Conservation (phyloP, 2,888 invertebrate species). For the Malthinus seriepunctatus region DNA sequence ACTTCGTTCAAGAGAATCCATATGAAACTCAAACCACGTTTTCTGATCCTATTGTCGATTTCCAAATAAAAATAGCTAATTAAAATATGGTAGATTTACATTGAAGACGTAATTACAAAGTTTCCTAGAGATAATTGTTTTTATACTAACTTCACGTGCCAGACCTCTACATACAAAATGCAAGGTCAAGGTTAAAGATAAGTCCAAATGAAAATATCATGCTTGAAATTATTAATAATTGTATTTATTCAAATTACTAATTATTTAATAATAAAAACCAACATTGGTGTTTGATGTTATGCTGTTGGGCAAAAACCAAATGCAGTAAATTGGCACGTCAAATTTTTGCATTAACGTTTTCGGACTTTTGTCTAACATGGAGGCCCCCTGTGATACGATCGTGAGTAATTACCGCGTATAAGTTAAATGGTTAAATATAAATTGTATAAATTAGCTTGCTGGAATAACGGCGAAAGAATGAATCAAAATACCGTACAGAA, state of each 20-base stretch:
- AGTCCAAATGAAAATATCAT: neutral
- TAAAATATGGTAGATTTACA: too few relatives aligned
- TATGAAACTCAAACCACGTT: too few relatives aligned
- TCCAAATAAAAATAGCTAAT: too few relatives aligned
- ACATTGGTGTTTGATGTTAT: too few relatives aligned
- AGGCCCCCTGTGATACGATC: neutral
- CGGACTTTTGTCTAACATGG: neutral
- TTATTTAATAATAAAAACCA: too few relatives aligned
- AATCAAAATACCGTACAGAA: constrained; percentile 1
- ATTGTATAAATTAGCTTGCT: neutral
- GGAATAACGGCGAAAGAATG: neutral
- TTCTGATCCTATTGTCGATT: too few relatives aligned
- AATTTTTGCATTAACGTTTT: neutral
- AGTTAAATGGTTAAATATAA: too few relatives aligned
- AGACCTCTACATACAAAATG: constrained; percentile 27
- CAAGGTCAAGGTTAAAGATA: constrained; percentile 39
- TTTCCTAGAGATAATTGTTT: constrained; percentile 8
- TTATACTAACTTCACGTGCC: constrained; percentile 31
- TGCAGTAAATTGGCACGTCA: too few relatives aligned
- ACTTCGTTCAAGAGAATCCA: too few relatives aligned
- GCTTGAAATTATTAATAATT: too few relatives aligned
- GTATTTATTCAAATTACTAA: too few relatives aligned
- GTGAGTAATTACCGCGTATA: neutral
- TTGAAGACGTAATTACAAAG: neutral
- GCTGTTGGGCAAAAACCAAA: too few relatives aligned